phyloP scores from a whole-genome alignment of 2,797 vertebrate genomes.

The Prunella strophiata region DNA sequence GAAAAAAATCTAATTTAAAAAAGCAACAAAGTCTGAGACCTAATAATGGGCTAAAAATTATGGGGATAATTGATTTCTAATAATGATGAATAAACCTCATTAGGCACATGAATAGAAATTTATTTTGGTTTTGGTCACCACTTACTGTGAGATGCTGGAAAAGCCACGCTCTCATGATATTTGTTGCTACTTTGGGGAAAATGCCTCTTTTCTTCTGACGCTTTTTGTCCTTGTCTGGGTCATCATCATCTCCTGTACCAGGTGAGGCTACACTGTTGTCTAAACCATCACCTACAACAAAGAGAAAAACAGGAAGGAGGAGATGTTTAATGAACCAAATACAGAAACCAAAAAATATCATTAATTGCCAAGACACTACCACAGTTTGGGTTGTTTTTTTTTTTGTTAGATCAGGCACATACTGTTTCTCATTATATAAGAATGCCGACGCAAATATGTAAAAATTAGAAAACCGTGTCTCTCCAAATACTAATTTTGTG shows the following conservation, averaged over 20 bases:
- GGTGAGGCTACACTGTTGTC: conserved; percentile 99
- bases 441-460: conserved; percentile 73
- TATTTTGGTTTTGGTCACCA: conserved; percentile 60
- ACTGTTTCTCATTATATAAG: conserved; percentile 68
- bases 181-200: conserved; percentile 99
- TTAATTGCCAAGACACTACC: conserved; percentile 65
- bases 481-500: conserved; percentile 82
- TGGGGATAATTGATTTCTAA: conserved; percentile 19
- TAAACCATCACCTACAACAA: conserved; percentile 92
- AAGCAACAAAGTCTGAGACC: not conserved
- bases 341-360: conserved; percentile 6
- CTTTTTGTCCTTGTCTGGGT: conserved; percentile 99
- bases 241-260: conserved; percentile 97
- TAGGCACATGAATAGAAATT: conserved; percentile 35
- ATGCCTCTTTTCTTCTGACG: conserved; percentile 99
- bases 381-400: conserved; percentile 10
- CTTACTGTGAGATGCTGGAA: conserved; percentile 99
- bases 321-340: conserved; percentile 36
- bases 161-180: conserved; percentile 99
- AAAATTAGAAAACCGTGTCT: conserved; percentile 80
- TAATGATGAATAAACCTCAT: conserved; percentile 37
- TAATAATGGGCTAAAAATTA: conserved; percentile 29
- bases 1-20: not conserved
- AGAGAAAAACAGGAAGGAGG: conserved; percentile 52
- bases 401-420: conserved; percentile 73